phyloP scores from a whole-genome alignment of 2,797 vertebrate species.

The Mormyrus proboscirostris region DNA sequence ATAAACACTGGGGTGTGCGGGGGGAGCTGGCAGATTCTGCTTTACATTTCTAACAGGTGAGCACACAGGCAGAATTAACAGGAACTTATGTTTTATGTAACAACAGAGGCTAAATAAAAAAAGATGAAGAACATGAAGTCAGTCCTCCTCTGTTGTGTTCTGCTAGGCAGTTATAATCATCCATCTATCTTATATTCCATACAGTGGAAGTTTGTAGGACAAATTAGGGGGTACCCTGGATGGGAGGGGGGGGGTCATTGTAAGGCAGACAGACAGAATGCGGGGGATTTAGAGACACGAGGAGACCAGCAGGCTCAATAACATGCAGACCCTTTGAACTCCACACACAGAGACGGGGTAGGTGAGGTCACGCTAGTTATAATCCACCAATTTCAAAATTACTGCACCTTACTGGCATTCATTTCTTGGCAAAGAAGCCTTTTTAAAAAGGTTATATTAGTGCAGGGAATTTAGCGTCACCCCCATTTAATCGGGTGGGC shows the following conservation, averaged over 20 bases:
- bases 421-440: background rate
- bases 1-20: background rate
- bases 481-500: conserved; percentile 18
- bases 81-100: background rate
- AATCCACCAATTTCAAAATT: background rate
- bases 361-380: background rate
- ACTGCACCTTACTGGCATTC: background rate
- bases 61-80: background rate
- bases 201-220: background rate
- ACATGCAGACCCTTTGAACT: background rate
- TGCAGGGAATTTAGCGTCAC: conserved; percentile 42
- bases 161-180: background rate
- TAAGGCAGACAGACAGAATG: background rate
- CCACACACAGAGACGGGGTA: background rate
- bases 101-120: background rate
- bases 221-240: background rate
- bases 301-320: background rate
- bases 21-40: background rate
- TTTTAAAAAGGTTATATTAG: conserved; percentile 25
- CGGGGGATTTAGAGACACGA: background rate
- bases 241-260: background rate
- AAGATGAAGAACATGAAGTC: background rate
- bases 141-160: background rate
- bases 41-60: conserved; percentile 2
- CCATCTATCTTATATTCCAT: background rate